Evolutionary conservation across 2,888 invertebrate species (phyloP).

Genomic region (Stenolophus ochropezus): DNA sequence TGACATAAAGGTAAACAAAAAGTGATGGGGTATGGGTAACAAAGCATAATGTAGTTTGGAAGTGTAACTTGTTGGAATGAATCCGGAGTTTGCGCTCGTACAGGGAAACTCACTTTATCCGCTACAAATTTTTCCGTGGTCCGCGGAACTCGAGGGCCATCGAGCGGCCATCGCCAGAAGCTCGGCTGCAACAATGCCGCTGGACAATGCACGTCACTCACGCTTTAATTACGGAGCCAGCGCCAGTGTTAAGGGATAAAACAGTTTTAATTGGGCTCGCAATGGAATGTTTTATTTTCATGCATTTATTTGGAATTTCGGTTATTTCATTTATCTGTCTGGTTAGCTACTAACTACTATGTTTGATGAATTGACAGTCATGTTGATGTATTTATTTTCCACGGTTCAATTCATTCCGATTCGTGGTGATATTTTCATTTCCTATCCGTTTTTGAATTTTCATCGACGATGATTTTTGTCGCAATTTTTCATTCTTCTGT

Average conservation of each 20-base stretch:
- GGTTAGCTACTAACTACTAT: slow-evolving; percentile 33
- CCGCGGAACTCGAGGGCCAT: background rate
- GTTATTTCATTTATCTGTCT: slow-evolving; percentile 38
- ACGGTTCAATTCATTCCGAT: slow-evolving; percentile 9
- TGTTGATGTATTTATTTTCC: slow-evolving; percentile 29
- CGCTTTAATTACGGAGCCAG: slow-evolving; percentile 42
- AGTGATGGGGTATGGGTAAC: slow-evolving; percentile 19
- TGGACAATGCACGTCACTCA: slow-evolving; percentile 45
- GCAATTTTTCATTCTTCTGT: no score
- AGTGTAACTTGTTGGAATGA: slow-evolving; percentile 23
- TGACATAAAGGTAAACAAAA: slow-evolving; percentile 11
- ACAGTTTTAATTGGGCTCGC: slow-evolving; percentile 52
- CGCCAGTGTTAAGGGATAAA: slow-evolving; percentile 44
- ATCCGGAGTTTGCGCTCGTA: slow-evolving; percentile 24
- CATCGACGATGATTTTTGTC: no score
- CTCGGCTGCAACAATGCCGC: slow-evolving; percentile 14
- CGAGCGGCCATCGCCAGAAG: slow-evolving; percentile 13
- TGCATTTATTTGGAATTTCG: slow-evolving; percentile 48
- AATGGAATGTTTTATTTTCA: slow-evolving; percentile 41
- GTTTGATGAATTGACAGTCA: slow-evolving; percentile 44
- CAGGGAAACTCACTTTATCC: slow-evolving; percentile 40
- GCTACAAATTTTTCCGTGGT: slow-evolving; percentile 30
- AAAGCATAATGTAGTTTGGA: slow-evolving; percentile 37
- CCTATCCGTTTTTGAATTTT: background rate
- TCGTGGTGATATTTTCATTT: background rate